phyloP scores from a whole-genome alignment of 2,113 vertebrate genomes.

The Oncorhynchus masou region DNA sequence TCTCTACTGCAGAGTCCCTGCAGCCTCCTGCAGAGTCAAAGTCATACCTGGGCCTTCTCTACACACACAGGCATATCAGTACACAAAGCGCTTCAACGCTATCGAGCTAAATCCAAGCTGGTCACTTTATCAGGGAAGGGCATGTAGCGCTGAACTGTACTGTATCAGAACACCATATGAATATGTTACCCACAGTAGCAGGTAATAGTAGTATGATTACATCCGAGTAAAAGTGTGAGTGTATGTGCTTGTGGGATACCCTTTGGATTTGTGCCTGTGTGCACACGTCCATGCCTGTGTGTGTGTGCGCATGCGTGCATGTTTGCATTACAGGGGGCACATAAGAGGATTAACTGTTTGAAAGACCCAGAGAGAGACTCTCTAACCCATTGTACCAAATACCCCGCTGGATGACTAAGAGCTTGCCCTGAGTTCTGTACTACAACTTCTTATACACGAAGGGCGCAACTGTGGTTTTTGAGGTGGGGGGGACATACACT shows the following conservation, averaged over 20 bases:
- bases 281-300: background rate
- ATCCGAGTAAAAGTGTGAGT: slow-evolving; percentile 13
- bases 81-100: background rate
- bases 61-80: slow-evolving; percentile 11
- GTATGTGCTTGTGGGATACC: background rate
- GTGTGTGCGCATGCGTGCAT: background rate
- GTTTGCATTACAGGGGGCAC: background rate
- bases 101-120: background rate
- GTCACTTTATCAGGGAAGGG: background rate
- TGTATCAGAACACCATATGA: slow-evolving; percentile 8
- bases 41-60: slow-evolving; percentile 39
- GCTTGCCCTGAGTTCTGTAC: background rate
- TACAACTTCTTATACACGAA: background rate
- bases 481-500: background rate
- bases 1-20: slow-evolving; percentile 4
- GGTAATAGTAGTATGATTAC: background rate
- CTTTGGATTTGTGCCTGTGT: no score
- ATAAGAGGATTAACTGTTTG: slow-evolving; percentile 62
- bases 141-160: background rate
- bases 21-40: slow-evolving; percentile 41
- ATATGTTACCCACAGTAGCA: slow-evolving; percentile 13
- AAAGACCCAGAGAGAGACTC: slow-evolving; percentile 35
- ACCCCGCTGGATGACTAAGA: background rate
- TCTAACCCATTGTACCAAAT: background rate
- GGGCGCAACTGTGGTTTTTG: no score